Conservation (phyloP, 2,113 vertebrate genomes). For the Misgurnus anguillicaudatus region DNA sequence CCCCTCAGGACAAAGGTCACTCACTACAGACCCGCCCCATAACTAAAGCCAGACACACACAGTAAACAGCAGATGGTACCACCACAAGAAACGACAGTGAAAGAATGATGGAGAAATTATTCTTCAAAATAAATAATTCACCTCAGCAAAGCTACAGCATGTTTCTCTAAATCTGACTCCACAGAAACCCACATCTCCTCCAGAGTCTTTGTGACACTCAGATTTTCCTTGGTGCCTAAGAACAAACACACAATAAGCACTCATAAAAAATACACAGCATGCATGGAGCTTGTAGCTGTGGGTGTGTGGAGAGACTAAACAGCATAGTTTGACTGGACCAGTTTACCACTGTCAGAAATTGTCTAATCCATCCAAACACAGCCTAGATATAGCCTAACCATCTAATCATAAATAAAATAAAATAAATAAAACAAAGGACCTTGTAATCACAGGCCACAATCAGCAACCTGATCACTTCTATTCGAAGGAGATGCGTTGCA, state of each 20-base stretch:
- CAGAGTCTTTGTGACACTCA: conserved; percentile 72
- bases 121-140: conserved; percentile 67
- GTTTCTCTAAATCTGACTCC: conserved; percentile 77
- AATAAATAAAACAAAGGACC: too few relatives aligned
- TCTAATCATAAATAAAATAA: too few relatives aligned
- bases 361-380: too few relatives aligned
- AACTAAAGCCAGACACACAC: conserved; percentile 53
- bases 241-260: conserved; percentile 11
- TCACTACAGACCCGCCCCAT: conserved; percentile 21
- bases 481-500: too few relatives aligned
- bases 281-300: conserved; percentile 30
- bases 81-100: conserved; percentile 58
- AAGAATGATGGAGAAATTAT: conserved; percentile 58
- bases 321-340: conserved; percentile 43
- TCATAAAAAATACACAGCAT: conserved; percentile 54
- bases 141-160: conserved; percentile 80
- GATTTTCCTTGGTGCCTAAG: conserved; percentile 80
- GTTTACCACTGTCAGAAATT: background rate
- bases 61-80: conserved; percentile 79
- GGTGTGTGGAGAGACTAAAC: conserved; percentile 2
- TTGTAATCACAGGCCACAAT: too few relatives aligned
- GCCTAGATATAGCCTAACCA: too few relatives aligned
- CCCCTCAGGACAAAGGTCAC: conserved; percentile 24
- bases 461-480: too few relatives aligned
- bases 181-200: conserved; percentile 77